These are phyloP conservation scores for Brachypodius melanocephalos DNA, from an alignment of 2,113 vertebrate genomes.

Conservation along the genomic window DNA sequence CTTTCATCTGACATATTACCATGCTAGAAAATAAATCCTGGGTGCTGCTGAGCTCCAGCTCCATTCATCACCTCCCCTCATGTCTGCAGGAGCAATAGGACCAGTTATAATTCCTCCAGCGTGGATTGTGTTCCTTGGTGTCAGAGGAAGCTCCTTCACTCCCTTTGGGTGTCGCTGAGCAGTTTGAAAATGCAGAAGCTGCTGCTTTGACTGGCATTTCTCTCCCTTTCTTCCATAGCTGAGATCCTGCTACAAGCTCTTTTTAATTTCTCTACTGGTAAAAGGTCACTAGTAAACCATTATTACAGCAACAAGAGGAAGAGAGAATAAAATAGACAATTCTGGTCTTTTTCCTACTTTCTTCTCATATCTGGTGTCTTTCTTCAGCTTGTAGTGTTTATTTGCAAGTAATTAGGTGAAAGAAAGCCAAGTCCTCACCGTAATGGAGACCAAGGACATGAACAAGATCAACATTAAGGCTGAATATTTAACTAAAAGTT, in stretches of 20 bases:
- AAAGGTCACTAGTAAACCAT: background rate
- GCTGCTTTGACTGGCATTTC: fast-evolving
- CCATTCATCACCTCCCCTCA: background rate
- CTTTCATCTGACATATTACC: background rate
- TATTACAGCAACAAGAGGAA: background rate
- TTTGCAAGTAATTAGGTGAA: background rate
- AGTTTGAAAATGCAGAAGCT: background rate
- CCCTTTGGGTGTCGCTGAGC: background rate
- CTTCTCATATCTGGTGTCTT: background rate
- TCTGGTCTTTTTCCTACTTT: background rate
- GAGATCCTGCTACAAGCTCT: background rate
- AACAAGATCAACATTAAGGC: background rate
- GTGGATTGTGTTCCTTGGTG: background rate
- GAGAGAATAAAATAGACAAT: background rate
- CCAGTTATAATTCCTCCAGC: background rate
- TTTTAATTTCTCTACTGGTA: background rate
- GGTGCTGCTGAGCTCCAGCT: background rate
- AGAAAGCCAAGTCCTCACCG: background rate
- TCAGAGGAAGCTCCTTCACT: background rate
- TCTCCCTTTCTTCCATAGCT: background rate
- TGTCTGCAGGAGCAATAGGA: background rate
- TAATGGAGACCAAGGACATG: background rate
- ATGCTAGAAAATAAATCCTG: background rate
- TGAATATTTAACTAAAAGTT: background rate
- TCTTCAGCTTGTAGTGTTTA: background rate